Conservation (phyloP, 30 jellyfish, hydroid and myxozoan species). For the Rhopilema esculentum region DNA sequence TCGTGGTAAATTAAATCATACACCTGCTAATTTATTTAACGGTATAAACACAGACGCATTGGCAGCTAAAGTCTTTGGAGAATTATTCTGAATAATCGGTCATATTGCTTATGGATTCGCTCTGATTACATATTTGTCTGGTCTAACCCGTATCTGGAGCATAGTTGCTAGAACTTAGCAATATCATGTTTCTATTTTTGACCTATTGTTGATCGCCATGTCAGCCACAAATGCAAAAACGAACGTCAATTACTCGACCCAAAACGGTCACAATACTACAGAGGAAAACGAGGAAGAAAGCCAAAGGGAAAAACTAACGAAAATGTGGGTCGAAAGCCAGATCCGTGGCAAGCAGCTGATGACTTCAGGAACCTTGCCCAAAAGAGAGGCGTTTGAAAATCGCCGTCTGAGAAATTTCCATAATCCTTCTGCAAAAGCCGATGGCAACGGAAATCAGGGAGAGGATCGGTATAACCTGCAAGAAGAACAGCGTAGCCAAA, state of each 20-base stretch:
- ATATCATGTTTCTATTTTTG: not conserved
- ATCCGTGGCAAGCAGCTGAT: not conserved
- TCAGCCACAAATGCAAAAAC: not conserved
- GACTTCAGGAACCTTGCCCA: not conserved
- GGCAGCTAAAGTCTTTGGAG: not conserved
- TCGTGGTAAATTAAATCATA: too few species aligned
- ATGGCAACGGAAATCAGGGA: not conserved
- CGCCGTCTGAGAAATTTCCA: not conserved
- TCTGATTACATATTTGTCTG: not conserved
- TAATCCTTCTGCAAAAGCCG: not conserved
- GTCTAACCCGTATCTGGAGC: not conserved
- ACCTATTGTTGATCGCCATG: not conserved
- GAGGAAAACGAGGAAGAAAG: not conserved
- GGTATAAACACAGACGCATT: too few species aligned
- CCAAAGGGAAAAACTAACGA: not conserved
- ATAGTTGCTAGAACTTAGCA: not conserved
- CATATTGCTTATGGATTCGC: not conserved
- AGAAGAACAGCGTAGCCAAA: not conserved
- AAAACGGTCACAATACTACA: not conserved
- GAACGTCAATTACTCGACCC: not conserved
- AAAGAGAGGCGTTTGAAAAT: not conserved
- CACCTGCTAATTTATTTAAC: not conserved
- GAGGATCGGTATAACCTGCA: not conserved
- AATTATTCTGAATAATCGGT: not conserved
- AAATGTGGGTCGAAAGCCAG: constrained; percentile 19